These are phyloP conservation scores for crab-eating macaque (Macaca fascicularis) DNA, from an alignment of 2,113 vertebrate species.

Conservation along the genomic window DNA sequence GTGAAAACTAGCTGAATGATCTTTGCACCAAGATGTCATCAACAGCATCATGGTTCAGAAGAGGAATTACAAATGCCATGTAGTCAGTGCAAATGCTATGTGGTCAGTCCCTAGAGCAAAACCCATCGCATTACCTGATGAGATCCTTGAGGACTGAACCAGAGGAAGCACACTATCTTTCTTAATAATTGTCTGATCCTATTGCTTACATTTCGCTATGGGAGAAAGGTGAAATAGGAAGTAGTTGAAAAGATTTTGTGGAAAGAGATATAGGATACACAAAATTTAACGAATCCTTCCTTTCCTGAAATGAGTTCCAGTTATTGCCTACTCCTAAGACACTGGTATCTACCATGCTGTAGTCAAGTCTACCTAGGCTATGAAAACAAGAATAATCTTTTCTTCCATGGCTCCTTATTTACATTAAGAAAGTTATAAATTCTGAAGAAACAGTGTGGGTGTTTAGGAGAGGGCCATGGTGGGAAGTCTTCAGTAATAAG, in stretches of 20 bases:
- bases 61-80: accelerated
- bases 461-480: neutral
- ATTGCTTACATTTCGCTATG: neutral
- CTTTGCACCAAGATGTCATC: neutral
- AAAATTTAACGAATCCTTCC: neutral
- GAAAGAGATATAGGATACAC: neutral
- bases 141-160: neutral
- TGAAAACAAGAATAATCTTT: neutral
- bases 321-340: neutral
- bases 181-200: neutral
- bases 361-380: neutral
- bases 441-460: neutral
- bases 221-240: neutral
- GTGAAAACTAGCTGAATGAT: neutral
- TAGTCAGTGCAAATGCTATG: accelerated
- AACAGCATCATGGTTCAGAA: neutral
- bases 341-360: neutral
- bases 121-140: accelerated
- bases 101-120: neutral
- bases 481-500: neutral
- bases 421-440: neutral
- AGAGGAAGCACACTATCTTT: neutral
- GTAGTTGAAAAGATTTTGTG: neutral
- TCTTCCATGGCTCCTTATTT: neutral
- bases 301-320: neutral